Evolutionary conservation across 2,797 vertebrate species (phyloP).

Genomic region (Intellagama lesueurii): DNA sequence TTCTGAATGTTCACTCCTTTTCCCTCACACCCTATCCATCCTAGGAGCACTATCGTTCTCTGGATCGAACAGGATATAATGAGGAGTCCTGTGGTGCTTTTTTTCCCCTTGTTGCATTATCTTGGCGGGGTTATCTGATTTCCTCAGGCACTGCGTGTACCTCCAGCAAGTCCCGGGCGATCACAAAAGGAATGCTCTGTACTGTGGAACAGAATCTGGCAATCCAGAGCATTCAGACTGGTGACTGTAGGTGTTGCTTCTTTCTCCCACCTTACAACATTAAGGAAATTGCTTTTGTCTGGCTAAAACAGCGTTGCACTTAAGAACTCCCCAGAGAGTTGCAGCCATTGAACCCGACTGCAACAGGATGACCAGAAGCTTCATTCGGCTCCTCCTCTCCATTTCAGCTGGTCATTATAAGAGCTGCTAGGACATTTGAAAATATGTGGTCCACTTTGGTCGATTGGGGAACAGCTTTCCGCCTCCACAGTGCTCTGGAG

Average conservation of each 20-base stretch:
- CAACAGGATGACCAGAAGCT: no score
- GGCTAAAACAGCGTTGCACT: no score
- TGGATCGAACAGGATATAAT: neutral
- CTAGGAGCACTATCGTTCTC: neutral
- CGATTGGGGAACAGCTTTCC: no score
- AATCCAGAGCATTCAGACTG: no score
- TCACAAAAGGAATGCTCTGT: neutral
- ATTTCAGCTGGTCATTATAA: no score
- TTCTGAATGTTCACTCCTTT: conserved; percentile 17
- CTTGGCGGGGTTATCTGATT: conserved; percentile 5
- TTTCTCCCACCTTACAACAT: neutral
- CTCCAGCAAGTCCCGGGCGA: neutral
- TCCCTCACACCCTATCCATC: neutral
- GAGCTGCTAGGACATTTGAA: no score
- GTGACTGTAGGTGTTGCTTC: neutral
- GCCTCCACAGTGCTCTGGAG: no score
- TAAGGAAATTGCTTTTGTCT: neutral
- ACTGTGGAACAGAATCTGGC: no score
- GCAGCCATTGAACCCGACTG: no score
- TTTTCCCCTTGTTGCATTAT: neutral
- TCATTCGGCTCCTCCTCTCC: no score
- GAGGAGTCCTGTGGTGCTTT: neutral
- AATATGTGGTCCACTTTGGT: no score
- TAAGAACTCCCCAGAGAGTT: no score
- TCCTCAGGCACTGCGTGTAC: neutral